Base-by-base conservation (phyloP, 2,113 vertebrate species). In the Notarius quadriscutis region DNA sequence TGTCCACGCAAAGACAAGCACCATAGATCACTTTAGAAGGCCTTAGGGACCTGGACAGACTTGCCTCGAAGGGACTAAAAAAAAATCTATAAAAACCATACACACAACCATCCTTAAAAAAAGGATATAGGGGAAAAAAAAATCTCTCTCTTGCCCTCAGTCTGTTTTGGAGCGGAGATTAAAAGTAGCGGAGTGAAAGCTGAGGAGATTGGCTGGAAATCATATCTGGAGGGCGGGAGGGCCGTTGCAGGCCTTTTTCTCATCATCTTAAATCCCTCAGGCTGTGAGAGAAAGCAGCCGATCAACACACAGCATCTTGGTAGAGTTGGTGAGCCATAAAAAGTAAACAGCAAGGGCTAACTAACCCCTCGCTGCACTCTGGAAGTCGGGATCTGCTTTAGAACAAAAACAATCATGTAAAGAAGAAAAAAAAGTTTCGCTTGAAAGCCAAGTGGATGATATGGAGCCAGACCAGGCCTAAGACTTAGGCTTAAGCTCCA, bases 241-340 rank as follows among this genome's bases (percentile, higher is more conserved):
- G 88, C 78, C 48, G 87, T 18, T 4, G 51, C 92, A 92, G 92
- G 63, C 85, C 57, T 84, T 93, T 92, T 92, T 93, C 89, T 91
- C 91, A 93, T 93, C 88, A 92, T 87, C 86, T 89, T 93, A 93
- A 93, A 94, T 93, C 89, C 86, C 83, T 79, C 62, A 84, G 62
- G 89, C 75, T 90, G 87, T 69, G 62, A 85, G 81, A 88, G 88
- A 75, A 30, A 85, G 90, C 72, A 77, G 86, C 90, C 84, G 83
- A 90, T 84, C 80, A 88, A 88, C 86, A 81, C 48, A 65, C 57
- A 58, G 17, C 53, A 34, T 25, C 71, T 25, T 63, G 27, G 25
- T 22, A 53, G 79, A 81, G 67, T n/a, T 62, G 60, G 82, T 88
- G 57, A n/a, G 48, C 69, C 79, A 75, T 71, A 90, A 89, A 90